Base-by-base conservation (phyloP, 1,140 invertebrate species). In the Nixonia krombeini region DNA sequence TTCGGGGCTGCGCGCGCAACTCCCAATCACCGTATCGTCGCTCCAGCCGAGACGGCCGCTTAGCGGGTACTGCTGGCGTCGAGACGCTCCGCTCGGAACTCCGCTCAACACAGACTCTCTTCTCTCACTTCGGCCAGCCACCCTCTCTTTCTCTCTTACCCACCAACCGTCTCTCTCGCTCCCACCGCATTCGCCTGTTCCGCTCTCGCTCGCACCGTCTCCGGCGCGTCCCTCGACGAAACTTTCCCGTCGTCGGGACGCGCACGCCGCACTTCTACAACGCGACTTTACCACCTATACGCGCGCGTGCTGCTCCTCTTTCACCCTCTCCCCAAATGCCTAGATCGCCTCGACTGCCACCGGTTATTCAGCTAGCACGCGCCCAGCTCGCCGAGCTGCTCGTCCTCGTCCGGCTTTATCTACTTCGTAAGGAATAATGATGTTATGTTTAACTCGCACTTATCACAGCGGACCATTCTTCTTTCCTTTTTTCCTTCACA, bases 61-160 rank as follows among this genome's bases (percentile, higher is more conserved):
- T 77, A 76, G 78, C 82, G 82, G 79, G 75, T 82, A 84, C 82
- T 82, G 83, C 82, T 84, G 81, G 70, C 78, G 71, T 66, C 69
- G 72, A 74, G 73, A 76, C 75, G 69, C 77, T 63, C 58, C 58
- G 67, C 63, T 67, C 67, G 76, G 69, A 62, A 73, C 66, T 46
- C 66, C 61, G 70, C 72, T 62, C 72, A 47, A 46, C 57, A 40
- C 59, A 53, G 55, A 46, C 53, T 73, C 63, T 65, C 69, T 64
- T 63, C 64, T 73, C 70, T 67, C 53, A 37, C 35, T 41, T 52
- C 37, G 42, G 49, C 21, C 12, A 26, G 26, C 42, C 28, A 8
- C 4, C 49, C 33, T 4, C 33, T 13, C 10, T 7, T 13, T 10
- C 17, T 17, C 37, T 16, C 13, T 17, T 31, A 16, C 37, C 8